A percentile compares a stretch with the other conserved stretches of the same genome.
Conservation (phyloP, 2,888 invertebrate species). For the Girardia tigrina region DNA sequence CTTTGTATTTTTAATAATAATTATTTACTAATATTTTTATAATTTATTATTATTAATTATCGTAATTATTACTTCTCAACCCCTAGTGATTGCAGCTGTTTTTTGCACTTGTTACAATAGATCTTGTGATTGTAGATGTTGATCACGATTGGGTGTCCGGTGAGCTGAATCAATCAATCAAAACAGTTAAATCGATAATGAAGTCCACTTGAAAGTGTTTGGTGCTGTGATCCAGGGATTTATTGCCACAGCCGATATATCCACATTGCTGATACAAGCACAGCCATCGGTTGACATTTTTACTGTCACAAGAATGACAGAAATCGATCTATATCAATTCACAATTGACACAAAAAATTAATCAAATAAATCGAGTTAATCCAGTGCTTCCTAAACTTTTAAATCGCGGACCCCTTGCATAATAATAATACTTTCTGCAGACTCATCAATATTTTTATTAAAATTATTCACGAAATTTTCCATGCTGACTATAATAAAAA, state of each 20-base stretch:
- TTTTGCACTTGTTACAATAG: not conserved
- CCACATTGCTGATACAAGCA: slow-evolving; percentile 5
- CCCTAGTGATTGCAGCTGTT: not conserved
- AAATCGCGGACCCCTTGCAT: too few species aligned
- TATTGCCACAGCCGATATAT: slow-evolving; percentile 24
- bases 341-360: too few species aligned
- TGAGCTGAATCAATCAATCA: not conserved
- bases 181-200: not conserved
- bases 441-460: too few species aligned
- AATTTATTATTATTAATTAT: not conserved
- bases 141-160: not conserved
- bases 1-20: too few species aligned
- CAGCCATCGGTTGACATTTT: slow-evolving; percentile 4
- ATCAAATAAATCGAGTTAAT: too few species aligned
- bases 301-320: slow-evolving; percentile 5
- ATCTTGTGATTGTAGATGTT: slow-evolving; percentile 20
- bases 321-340: slow-evolving; percentile 14
- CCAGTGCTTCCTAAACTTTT: too few species aligned
- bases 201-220: not conserved
- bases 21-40: too few species aligned
- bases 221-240: slow-evolving; percentile 11
- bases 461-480: too few species aligned
- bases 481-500: too few species aligned
- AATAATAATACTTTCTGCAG: too few species aligned
- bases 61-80: not conserved